Evolutionary conservation across 2,113 vertebrate genomes (phyloP), one percentile per base, ranked within the genome.

Genomic region (Vulpes vulpes): DNA sequence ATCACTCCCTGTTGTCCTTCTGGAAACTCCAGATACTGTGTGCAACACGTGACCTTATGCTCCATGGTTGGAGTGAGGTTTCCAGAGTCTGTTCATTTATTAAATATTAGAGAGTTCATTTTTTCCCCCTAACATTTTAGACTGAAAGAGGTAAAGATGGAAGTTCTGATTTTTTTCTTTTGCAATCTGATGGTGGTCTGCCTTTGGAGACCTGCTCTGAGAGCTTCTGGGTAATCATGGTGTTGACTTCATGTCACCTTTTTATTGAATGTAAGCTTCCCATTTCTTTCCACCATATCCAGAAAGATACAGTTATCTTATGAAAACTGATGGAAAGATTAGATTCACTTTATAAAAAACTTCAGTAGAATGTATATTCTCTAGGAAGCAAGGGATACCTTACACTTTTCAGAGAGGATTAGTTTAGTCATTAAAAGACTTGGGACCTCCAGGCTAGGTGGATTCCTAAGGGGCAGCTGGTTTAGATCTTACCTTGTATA

Each of bases 321-420:
- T 9, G 91, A 88, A 84, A 71, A 64, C 12, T 32, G 49, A 74
- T 62, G 11, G 53, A 51, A 74, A 76, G 35, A 55, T 43, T 49
- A 53, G 38, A 27, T 82, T 96, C 14, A 35, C 71, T 79, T 92
- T 86, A 38, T 87, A 91, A 83, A 64, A 16, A 35, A 30, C 80
- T 64, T 62, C 38, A 11, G 25, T 71, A 43, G 49, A 43, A 38
- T 51, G 2, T 35, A 1, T 88, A 9, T 91, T 20, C 55, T 78
- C 23, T 27, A 81, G 43, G 80, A 53, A 84, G 79, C 57, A 94
- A 81, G 74, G 55, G n/a, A 17, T 78, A 43, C 8, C 88, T 96
- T 67, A 3, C 2, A 59, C 38, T 43, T 91, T 84, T 71, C 43
- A 94, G 78, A 81, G 57, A 76, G 53, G 38, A 60, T 94, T 65